Base-by-base conservation (phyloP, 2,113 vertebrate genomes). In the human (Homo sapiens) region DNA sequence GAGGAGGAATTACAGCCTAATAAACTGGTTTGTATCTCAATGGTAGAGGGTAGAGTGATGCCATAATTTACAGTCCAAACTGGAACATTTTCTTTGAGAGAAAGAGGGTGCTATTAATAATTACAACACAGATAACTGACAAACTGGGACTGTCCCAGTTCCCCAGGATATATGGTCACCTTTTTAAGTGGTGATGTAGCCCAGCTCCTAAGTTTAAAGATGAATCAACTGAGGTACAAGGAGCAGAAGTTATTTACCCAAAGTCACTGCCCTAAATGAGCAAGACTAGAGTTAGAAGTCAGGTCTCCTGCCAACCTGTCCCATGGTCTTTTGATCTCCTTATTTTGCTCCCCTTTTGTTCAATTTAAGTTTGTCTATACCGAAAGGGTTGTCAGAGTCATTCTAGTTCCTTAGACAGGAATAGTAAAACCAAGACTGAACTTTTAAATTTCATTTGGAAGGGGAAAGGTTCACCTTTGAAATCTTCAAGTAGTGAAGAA, bases 391-490 rank as follows among this genome's bases (percentile, higher is more conserved):
- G 12, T 45, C 80, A 89, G 73, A 45, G 23, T 76, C 72, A 92
- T 25, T 89, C 90, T 75, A 27, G 52, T 12, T 61, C 57, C 12
- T 27, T 85, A 45, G 7, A 17, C 89, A 52, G 30, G 23, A 76
- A 11, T 64, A 22, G 50, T 8, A 68, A 96, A 55, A 86, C 75
- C 35, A 38, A 96, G 57, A 86, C 32, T 55, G 18, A 86, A 52
- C 23, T 61, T 95, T 95, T 40, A 55, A n/a, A 70, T 96, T 50
- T 87, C 55, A 59, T 18, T 30, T 91, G n/a, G 30, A 96, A 89
- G 40, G 27, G 59, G 17, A 86, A 90, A 43, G 12, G n/a, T 38
- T 52, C 13, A 18, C 59, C 66, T 81, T 30, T 82, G 75, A 89
- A 89, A 16, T 16, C 50, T 76, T 55, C 30, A 22, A 35, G n/a